phyloP scores from a whole-genome alignment of 2,113 vertebrate species.

The Pyrgilauda ruficollis region DNA sequence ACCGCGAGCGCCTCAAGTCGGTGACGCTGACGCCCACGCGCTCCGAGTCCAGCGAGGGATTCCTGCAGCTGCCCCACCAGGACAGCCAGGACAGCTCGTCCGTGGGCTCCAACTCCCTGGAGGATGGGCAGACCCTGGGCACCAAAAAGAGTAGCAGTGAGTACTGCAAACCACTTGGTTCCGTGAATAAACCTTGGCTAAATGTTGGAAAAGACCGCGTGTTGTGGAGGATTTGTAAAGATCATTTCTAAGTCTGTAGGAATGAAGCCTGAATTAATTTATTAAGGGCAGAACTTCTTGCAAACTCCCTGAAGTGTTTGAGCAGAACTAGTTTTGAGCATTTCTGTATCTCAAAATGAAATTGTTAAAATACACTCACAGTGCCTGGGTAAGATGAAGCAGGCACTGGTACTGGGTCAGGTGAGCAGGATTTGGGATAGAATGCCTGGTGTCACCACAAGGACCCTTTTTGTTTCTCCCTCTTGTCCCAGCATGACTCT shows the following conservation, averaged over 20 bases:
- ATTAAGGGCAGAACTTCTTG: not conserved
- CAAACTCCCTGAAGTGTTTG: not conserved
- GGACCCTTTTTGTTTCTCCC: not conserved
- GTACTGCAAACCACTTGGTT: slow-evolving; percentile 63
- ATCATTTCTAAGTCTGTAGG: not conserved
- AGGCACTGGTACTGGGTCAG: not conserved
- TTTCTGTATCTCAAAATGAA: not conserved
- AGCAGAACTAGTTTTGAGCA: not conserved
- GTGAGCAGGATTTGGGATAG: not conserved
- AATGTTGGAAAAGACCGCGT: not conserved
- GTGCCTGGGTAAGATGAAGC: not conserved
- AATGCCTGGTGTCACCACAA: not conserved
- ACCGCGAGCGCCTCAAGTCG: slow-evolving; percentile 89
- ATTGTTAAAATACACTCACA: not conserved
- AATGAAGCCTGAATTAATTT: not conserved
- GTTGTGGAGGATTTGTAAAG: not conserved
- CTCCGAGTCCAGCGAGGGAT: slow-evolving; percentile 89
- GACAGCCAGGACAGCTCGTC: slow-evolving; percentile 98
- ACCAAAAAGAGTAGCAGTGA: slow-evolving; percentile 95
- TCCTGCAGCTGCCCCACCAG: slow-evolving; percentile 83
- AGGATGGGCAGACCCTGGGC: slow-evolving; percentile 84
- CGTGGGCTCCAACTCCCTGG: slow-evolving; percentile 93
- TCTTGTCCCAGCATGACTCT: slow-evolving; percentile 8
- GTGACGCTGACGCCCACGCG: slow-evolving; percentile 87
- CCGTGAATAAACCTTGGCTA: not conserved